These are phyloP conservation scores for Oxytorus armatus DNA, from an alignment of 2,888 invertebrate species.

Conservation along the genomic window DNA sequence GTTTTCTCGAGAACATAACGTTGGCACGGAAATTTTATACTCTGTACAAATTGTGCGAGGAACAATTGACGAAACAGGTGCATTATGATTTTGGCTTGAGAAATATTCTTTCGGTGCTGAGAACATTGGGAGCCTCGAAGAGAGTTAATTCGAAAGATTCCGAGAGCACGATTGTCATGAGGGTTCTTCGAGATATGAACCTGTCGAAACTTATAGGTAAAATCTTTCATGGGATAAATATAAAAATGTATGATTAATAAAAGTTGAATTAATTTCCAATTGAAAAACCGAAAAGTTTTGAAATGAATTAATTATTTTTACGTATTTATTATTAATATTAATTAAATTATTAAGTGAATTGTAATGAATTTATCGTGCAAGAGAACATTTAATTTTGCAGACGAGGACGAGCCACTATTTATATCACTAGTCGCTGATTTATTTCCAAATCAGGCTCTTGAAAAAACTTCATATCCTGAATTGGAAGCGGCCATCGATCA, in stretches of 20 bases:
- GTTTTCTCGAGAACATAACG: constrained; percentile 97
- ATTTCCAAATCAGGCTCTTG: constrained; percentile 97
- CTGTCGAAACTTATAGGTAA: constrained; percentile 94
- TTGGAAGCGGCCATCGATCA: constrained; percentile 94
- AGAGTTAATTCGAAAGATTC: constrained; percentile 95
- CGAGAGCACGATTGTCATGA: constrained; percentile 98
- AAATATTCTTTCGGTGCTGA: constrained; percentile 96
- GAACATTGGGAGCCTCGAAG: constrained; percentile 97
- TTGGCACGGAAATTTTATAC: constrained; percentile 98
- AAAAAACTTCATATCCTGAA: constrained; percentile 95
- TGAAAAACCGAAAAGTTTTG: too few species aligned
- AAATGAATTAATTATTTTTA: too few species aligned
- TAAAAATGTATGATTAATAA: constrained; percentile 15
- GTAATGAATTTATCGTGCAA: not conserved
- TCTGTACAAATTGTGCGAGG: constrained; percentile 97
- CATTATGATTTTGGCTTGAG: constrained; percentile 98
- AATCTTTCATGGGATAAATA: constrained; percentile 13
- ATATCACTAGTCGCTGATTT: constrained; percentile 97
- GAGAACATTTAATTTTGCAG: constrained; percentile 83
- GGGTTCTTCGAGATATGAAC: constrained; percentile 99
- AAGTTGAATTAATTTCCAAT: not conserved
- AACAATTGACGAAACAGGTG: constrained; percentile 97
- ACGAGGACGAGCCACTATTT: constrained; percentile 99
- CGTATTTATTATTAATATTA: too few species aligned
- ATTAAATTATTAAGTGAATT: too few species aligned